These are phyloP conservation scores for Gopherus flavomarginatus DNA, from an alignment of 2,113 vertebrate species.

Conservation along the genomic window DNA sequence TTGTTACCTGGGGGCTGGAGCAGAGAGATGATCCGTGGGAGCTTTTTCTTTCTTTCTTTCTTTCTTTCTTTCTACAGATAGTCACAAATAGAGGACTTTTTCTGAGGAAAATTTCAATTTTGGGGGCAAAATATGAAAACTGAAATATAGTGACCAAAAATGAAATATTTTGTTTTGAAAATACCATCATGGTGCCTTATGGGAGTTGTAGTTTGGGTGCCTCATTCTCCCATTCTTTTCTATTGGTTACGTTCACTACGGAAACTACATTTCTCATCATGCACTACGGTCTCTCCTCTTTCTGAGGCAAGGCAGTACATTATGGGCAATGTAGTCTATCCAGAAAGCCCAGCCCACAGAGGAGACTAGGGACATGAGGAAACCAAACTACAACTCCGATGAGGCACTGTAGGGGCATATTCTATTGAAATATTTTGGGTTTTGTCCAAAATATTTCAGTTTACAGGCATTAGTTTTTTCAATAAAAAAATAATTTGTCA, in stretches of 20 bases:
- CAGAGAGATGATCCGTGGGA: neutral
- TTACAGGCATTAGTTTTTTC: neutral
- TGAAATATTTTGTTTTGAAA: neutral
- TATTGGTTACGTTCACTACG: rapidly evolving
- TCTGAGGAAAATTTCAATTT: neutral
- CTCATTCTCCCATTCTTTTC: rapidly evolving
- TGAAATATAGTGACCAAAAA: neutral
- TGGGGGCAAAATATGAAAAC: neutral
- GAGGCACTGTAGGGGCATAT: neutral
- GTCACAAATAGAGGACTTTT: neutral
- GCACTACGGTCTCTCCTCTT: rapidly evolving
- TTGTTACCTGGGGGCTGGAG: neutral
- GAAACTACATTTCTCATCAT: neutral
- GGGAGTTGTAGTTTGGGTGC: rapidly evolving
- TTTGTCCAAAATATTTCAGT: neutral
- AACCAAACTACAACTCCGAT: neutral
- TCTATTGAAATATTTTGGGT: neutral
- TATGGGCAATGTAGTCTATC: rapidly evolving
- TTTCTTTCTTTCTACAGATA: neutral
- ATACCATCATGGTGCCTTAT: rapidly evolving
- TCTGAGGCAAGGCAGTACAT: neutral
- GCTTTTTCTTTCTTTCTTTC: neutral
- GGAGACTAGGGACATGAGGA: rapidly evolving
- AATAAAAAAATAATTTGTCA: rapidly evolving
- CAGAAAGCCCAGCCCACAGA: rapidly evolving